Conservation (phyloP, 1,140 invertebrate genomes). For the Caenorhabditis briggsae region DNA sequence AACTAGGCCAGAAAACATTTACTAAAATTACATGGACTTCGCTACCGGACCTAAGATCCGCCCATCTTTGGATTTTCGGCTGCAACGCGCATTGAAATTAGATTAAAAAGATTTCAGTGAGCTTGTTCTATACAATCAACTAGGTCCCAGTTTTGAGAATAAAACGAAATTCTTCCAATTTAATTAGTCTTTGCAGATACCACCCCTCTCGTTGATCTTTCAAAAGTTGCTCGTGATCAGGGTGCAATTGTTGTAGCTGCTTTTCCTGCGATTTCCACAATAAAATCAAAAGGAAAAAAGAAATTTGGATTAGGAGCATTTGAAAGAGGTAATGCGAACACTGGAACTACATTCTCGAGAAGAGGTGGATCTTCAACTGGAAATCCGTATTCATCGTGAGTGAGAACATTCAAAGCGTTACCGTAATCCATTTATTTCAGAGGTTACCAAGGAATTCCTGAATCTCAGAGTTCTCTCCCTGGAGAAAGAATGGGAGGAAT, state of each 20-base stretch:
- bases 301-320: conserved; percentile 38
- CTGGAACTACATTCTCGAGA: conserved; percentile 30
- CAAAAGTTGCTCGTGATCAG: conserved; percentile 25
- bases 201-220: conserved; percentile 34
- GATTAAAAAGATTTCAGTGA: too few relatives aligned
- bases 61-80: too few relatives aligned
- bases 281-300: conserved; percentile 34
- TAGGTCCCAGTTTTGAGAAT: too few relatives aligned
- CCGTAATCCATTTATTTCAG: neutral
- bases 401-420: neutral
- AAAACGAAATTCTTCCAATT: neutral
- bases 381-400: conserved; percentile 34
- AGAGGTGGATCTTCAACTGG: conserved; percentile 30
- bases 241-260: conserved; percentile 34
- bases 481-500: conserved; percentile 38
- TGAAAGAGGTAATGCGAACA: neutral
- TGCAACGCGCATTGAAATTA: too few relatives aligned
- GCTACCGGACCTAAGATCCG: too few relatives aligned
- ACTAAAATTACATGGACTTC: too few relatives aligned
- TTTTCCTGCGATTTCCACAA: conserved; percentile 13
- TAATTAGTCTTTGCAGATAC: neutral
- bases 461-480: conserved; percentile 14
- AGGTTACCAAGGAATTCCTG: conserved; percentile 24
- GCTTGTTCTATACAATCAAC: too few relatives aligned
- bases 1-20: too few relatives aligned